These are phyloP conservation scores for Cheilosia scutellata DNA, from an alignment of 2,888 invertebrate genomes.

Conservation along the genomic window DNA sequence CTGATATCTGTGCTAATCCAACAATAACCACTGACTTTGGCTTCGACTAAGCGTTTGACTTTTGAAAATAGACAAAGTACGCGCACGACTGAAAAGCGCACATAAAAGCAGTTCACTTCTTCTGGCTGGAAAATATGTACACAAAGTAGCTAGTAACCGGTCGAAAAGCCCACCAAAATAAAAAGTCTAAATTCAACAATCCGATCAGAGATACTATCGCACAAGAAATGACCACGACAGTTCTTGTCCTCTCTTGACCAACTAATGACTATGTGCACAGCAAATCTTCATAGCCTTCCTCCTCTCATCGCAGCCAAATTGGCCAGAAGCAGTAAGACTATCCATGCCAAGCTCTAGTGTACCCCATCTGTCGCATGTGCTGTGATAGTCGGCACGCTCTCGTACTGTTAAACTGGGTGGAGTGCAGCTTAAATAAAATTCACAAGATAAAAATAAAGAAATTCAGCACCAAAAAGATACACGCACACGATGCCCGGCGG, in stretches of 20 bases:
- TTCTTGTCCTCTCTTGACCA: slow-evolving; percentile 67
- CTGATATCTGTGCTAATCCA: slow-evolving; percentile 4
- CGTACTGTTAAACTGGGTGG: slow-evolving; percentile 63
- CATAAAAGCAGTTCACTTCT: slow-evolving; percentile 15
- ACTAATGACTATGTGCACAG: slow-evolving; percentile 56
- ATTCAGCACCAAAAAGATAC: not conserved
- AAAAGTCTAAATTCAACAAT: slow-evolving; percentile 20
- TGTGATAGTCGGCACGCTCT: slow-evolving; percentile 42
- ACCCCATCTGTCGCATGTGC: slow-evolving; percentile 50
- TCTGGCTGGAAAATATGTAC: slow-evolving; percentile 12
- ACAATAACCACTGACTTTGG: not conserved
- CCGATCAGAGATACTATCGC: slow-evolving; percentile 61
- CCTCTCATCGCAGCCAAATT: slow-evolving; percentile 34
- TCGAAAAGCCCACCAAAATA: slow-evolving; percentile 35
- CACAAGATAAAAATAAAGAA: slow-evolving; percentile 31
- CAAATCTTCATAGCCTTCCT: slow-evolving; percentile 47
- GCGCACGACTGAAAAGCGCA: slow-evolving; percentile 9
- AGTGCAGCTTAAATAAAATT: slow-evolving; percentile 39
- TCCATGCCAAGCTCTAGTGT: slow-evolving; percentile 23
- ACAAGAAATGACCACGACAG: slow-evolving; percentile 65
- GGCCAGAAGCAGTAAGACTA: slow-evolving; percentile 29
- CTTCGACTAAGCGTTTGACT: too few species aligned
- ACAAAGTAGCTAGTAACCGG: slow-evolving; percentile 26
- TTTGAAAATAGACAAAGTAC: slow-evolving; percentile 10
- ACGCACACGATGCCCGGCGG: too few species aligned